Percentiles rank a stretch among this genome's conserved stretches.
phyloP scores from a whole-genome alignment of 2,113 vertebrate species.

The Gymnocephalus cernua region DNA sequence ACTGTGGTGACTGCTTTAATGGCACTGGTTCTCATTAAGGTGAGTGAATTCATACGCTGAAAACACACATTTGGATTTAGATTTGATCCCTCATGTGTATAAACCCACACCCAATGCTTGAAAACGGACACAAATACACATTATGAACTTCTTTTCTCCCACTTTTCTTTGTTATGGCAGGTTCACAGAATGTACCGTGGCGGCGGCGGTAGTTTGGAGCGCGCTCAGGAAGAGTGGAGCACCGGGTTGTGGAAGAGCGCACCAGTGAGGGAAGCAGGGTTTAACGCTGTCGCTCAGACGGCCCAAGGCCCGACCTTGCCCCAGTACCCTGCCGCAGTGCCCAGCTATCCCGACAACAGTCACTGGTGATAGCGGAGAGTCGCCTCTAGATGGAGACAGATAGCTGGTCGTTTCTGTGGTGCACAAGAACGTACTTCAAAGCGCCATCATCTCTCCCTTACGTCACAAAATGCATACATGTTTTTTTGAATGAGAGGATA shows the following conservation, averaged over 20 bases:
- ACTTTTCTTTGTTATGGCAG: constrained; percentile 71
- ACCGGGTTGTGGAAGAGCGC: constrained; percentile 89
- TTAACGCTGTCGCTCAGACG: constrained; percentile 85
- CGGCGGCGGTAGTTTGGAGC: constrained; percentile 90
- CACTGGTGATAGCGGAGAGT: constrained; percentile 75
- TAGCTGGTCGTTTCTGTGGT: neutral
- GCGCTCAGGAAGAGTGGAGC: constrained; percentile 94
- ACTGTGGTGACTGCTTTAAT: constrained; percentile 86
- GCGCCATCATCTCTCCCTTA: constrained; percentile 30
- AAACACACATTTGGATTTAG: neutral
- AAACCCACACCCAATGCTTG: neutral
- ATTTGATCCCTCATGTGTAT: neutral
- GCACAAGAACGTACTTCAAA: constrained; percentile 8
- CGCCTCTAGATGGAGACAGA: constrained; percentile 69
- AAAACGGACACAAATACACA: neutral
- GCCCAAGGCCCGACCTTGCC: constrained; percentile 91
- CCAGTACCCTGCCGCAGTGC: constrained; percentile 91
- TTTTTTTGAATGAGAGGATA: constrained; percentile 43
- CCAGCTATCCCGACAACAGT: constrained; percentile 89
- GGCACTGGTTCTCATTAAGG: constrained; percentile 88
- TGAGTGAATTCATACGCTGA: constrained; percentile 73
- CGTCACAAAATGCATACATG: neutral
- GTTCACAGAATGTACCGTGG: constrained; percentile 94
- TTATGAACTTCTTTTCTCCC: neutral
- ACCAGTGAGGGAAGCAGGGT: constrained; percentile 87